phyloP scores from a whole-genome alignment of 2,113 vertebrate species.

The Eclectus roratus region DNA sequence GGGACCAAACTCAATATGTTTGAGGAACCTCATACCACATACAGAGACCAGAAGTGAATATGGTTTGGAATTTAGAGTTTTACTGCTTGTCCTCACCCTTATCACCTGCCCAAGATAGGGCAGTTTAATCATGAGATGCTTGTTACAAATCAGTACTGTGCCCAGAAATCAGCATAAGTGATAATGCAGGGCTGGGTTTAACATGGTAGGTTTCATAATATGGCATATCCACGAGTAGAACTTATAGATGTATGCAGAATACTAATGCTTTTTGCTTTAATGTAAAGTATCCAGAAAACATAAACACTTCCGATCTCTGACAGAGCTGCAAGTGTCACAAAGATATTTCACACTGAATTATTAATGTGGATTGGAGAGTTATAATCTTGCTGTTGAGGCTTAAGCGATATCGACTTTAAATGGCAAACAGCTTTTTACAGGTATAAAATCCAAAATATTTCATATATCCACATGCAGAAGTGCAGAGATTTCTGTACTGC shows the following conservation, averaged over 20 bases:
- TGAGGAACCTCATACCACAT: not conserved
- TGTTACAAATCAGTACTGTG: not conserved
- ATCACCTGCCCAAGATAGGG: not conserved
- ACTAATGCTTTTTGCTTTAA: conserved; percentile 6
- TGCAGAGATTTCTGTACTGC: not conserved
- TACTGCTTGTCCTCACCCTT: not conserved
- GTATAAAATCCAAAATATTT: not conserved
- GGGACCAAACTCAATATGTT: not conserved
- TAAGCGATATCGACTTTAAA: conserved; percentile 8
- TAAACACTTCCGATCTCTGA: conserved; percentile 8
- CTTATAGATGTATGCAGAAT: not conserved
- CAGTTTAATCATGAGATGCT: not conserved
- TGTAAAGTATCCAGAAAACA: not conserved
- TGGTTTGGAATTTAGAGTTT: not conserved
- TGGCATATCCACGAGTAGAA: not conserved
- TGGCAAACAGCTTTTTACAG: not conserved
- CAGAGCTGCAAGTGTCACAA: not conserved
- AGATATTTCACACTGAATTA: conserved; percentile 57
- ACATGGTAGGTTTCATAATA: not conserved
- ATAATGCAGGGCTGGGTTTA: not conserved
- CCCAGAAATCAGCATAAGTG: not conserved
- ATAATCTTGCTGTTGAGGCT: conserved; percentile 21
- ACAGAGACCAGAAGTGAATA: not conserved
- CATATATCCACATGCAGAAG: not conserved
- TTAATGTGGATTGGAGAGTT: conserved; percentile 25